Percentiles rank a stretch among this genome's conserved stretches.
These are phyloP conservation scores for Lates calcarifer DNA, from an alignment of 2,113 vertebrate species.

Conservation along the genomic window DNA sequence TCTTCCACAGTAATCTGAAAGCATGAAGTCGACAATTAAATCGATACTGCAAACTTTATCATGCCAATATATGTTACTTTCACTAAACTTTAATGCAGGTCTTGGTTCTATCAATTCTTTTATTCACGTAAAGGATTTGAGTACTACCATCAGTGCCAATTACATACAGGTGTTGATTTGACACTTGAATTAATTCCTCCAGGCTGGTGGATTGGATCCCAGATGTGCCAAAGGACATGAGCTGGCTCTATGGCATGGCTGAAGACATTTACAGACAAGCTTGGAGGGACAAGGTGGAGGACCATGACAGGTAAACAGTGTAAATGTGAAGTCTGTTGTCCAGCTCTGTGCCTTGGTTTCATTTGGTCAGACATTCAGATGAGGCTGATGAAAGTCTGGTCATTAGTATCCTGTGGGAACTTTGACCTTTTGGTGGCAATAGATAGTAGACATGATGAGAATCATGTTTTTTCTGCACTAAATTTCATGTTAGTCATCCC, in stretches of 20 bases:
- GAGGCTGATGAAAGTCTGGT: background rate
- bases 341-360: background rate
- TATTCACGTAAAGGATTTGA: too few species aligned
- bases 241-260: conserved; percentile 53
- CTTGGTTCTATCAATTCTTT: too few species aligned
- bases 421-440: too few species aligned
- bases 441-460: too few species aligned
- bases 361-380: background rate
- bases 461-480: too few species aligned
- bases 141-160: background rate
- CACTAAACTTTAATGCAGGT: too few species aligned
- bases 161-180: background rate
- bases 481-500: too few species aligned
- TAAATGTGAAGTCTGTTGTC: background rate
- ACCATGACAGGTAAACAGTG: conserved; percentile 24
- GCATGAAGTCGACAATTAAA: too few species aligned
- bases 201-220: conserved; percentile 72
- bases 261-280: conserved; percentile 37
- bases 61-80: background rate
- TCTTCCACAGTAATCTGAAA: too few species aligned
- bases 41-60: background rate
- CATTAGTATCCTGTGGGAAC: too few species aligned
- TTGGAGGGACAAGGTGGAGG: conserved; percentile 4
- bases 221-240: conserved; percentile 48
- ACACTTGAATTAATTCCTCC: background rate